Conservation (phyloP, 2,797 vertebrate genomes). For the Paratrypauchen microcephalus region DNA sequence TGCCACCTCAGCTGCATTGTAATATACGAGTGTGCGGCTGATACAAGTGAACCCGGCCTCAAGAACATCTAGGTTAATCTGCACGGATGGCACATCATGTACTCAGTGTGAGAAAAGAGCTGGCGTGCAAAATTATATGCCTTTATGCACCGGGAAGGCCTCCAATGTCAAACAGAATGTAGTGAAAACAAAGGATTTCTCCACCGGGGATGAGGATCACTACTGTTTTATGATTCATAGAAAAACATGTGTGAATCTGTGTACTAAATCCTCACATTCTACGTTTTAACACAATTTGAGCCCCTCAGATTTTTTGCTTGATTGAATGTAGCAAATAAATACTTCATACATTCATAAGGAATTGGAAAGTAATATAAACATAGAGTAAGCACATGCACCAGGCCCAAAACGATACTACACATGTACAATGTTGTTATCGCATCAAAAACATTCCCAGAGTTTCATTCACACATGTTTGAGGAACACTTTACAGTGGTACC, state of each 20-base stretch:
- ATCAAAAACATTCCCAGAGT: too few relatives aligned
- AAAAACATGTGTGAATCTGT: background rate
- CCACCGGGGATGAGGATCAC: constrained; percentile 1
- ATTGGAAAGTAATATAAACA: too few relatives aligned
- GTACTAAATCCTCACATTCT: background rate
- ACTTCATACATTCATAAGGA: too few relatives aligned
- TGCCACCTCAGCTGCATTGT: constrained; percentile 78
- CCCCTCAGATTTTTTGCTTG: too few relatives aligned
- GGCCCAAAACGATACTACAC: too few relatives aligned
- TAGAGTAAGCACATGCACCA: too few relatives aligned
- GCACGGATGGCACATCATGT: constrained; percentile 65
- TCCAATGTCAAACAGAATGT: constrained; percentile 49
- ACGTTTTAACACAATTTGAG: too few relatives aligned
- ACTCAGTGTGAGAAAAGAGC: constrained; percentile 38
- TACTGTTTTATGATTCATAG: background rate
- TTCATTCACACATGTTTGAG: too few relatives aligned
- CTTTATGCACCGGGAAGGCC: constrained; percentile 30
- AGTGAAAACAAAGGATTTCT: constrained; percentile 16
- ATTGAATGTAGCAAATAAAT: too few relatives aligned
- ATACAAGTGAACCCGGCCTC: constrained; percentile 77
- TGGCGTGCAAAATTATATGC: constrained; percentile 42
- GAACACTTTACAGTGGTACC: too few relatives aligned
- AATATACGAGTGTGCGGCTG: constrained; percentile 79
- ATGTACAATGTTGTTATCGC: too few relatives aligned
- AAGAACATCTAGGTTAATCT: constrained; percentile 77